Evolutionary conservation across 2,888 invertebrate species (phyloP).

Genomic region (Quadroppia sp.): DNA sequence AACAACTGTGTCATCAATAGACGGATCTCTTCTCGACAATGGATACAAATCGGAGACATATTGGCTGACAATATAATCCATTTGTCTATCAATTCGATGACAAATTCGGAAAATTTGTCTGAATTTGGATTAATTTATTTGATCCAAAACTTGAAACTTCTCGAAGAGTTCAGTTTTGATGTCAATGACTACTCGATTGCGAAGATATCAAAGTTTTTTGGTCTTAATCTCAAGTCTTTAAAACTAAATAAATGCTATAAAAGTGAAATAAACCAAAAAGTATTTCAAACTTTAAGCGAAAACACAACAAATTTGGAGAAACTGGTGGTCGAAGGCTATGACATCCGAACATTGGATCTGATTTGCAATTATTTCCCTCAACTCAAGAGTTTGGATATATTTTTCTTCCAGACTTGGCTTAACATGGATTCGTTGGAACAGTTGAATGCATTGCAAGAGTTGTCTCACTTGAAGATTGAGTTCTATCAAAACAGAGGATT

Average conservation of each 20-base stretch:
- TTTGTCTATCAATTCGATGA: not conserved
- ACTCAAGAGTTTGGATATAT: constrained; percentile 15
- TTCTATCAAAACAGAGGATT: constrained; percentile 17
- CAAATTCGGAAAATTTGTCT: not conserved
- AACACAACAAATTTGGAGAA: not conserved
- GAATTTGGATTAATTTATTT: constrained; percentile 26
- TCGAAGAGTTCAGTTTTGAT: constrained; percentile 26
- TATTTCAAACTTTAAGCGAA: not conserved
- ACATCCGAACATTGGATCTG: not conserved
- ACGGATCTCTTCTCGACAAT: not conserved
- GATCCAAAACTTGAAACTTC: not conserved
- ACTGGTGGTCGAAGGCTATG: constrained; percentile 9
- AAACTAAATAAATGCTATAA: constrained; percentile 27
- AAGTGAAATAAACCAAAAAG: not conserved
- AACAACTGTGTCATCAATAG: constrained; percentile 10
- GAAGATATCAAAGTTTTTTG: not conserved
- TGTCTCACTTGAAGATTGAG: constrained; percentile 6
- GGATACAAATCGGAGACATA: not conserved
- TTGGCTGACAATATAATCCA: not conserved
- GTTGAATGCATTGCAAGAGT: not conserved
- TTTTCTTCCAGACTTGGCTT: not conserved
- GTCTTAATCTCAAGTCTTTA: not conserved
- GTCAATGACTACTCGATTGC: not conserved
- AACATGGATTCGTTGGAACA: constrained; percentile 21
- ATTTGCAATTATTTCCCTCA: constrained; percentile 1